Base-by-base conservation (phyloP, 2,888 invertebrate genomes). In the Cotesia congregata region DNA sequence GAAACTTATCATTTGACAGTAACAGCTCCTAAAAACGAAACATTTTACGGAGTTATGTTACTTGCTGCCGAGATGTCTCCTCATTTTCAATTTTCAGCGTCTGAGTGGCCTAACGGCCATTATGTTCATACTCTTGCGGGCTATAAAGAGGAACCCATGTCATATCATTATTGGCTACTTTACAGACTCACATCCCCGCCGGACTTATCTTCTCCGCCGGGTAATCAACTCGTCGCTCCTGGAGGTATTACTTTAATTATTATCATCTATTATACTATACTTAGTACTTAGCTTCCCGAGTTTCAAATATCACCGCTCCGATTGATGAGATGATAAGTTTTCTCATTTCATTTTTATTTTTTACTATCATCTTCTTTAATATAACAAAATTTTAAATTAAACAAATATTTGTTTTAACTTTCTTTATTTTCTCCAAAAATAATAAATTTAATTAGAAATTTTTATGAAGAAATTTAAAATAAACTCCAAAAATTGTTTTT, bases 81-180 rank as follows among this genome's bases (percentile, higher is more conserved):
- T 0, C 91, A 91, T 82, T 92, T 91, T 82, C 93, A 94, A 85
- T 95, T 95, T 87, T 93, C 94, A 81, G 95, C 96, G 0, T 94
- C 95, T 82, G 95, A 96, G 87, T 97, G 97, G 97, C 96, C 97
- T 1, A 97, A 96, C 87, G 97, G 97, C 0, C 96, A 97, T 88
- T 97, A 97, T 88, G 95, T 97, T 38, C 96, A 97, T 89, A 96
- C 96, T 0, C 91, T 97, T 81, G 95, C 94, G 0, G 95, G 94
- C 0, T 94, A 93, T 86, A 94, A 94, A 87, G 95, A 95, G 86
- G 94, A 95, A 85, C 95, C 95, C 0, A 93, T 94, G 92, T 91
- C 95, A 69, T 97, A 96, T 89, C 95, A 96, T 88, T 97, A 96
- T 90, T 97, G 97, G 97, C 90, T 97, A 83, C 91, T 97, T 82